Evolutionary conservation across 2,888 invertebrate genomes (phyloP).

Genomic region (Ectemnius cavifrons): DNA sequence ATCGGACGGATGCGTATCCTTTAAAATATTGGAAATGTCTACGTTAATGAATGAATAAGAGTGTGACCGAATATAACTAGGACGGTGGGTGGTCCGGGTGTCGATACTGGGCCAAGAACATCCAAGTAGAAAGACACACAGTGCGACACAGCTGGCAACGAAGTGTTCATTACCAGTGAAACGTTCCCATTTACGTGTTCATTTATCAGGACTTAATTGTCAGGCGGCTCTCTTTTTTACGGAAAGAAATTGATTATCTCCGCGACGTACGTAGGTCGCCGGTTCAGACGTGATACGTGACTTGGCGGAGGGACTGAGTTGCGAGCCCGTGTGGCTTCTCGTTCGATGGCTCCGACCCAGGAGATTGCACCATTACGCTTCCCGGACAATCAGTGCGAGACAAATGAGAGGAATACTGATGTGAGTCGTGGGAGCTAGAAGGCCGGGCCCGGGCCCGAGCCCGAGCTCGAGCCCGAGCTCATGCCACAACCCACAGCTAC

Average conservation of each 20-base stretch:
- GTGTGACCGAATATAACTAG: too few relatives aligned
- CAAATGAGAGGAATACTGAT: slow-evolving; percentile 75
- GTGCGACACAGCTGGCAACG: neutral
- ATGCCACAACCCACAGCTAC: neutral
- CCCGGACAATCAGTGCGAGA: slow-evolving; percentile 73
- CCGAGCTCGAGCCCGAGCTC: neutral
- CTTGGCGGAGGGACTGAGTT: slow-evolving; percentile 56
- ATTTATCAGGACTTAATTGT: slow-evolving; percentile 48
- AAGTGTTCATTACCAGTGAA: neutral
- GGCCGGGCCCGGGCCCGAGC: slow-evolving; percentile 10
- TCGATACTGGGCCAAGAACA: too few relatives aligned
- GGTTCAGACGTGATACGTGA: slow-evolving; percentile 58
- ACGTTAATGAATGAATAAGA: too few relatives aligned
- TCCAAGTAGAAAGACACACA: neutral
- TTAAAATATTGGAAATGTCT: too few relatives aligned
- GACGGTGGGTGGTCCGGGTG: neutral
- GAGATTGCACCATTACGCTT: slow-evolving; percentile 72
- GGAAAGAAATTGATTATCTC: slow-evolving; percentile 65
- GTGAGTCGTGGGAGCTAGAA: slow-evolving; percentile 39
- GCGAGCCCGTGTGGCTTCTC: slow-evolving; percentile 32
- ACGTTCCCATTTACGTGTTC: slow-evolving; percentile 10
- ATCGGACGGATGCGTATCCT: too few relatives aligned
- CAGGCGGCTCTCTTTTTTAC: slow-evolving; percentile 32
- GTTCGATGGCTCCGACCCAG: slow-evolving; percentile 56
- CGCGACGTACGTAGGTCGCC: slow-evolving; percentile 55